Conservation (phyloP, 2,888 invertebrate species). For the Tetragonisca angustula region DNA sequence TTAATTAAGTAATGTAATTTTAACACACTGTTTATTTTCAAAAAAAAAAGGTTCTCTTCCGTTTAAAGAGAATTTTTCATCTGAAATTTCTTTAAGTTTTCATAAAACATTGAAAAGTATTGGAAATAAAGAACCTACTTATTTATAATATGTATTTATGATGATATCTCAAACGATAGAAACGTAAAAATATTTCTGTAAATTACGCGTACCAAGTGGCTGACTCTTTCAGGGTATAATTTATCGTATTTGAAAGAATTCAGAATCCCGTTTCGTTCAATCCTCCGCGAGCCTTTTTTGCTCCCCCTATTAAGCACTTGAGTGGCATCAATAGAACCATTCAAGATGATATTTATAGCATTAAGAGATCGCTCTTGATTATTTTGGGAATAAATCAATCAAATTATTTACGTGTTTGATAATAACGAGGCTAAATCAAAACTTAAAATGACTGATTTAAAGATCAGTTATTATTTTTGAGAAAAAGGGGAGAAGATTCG, state of each 20-base stretch:
- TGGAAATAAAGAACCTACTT: neutral
- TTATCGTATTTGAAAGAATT: constrained; percentile 21
- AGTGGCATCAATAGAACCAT: constrained; percentile 24
- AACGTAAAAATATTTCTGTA: constrained; percentile 10
- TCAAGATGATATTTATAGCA: constrained; percentile 17
- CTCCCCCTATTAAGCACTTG: constrained; percentile 25
- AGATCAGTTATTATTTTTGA: neutral
- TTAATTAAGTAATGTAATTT: too few relatives aligned
- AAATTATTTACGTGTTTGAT: neutral
- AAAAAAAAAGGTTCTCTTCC: too few relatives aligned
- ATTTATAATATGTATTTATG: neutral
- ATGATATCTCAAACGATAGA: neutral
- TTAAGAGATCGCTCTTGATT: constrained; percentile 31
- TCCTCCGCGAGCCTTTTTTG: constrained; percentile 1
- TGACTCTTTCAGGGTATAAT: constrained; percentile 17
- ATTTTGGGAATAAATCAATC: neutral
- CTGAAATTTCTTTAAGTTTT: neutral
- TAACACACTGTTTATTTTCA: too few relatives aligned
- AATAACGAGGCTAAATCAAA: neutral
- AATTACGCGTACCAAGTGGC: neutral
- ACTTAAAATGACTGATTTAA: neutral
- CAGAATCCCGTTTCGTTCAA: constrained; percentile 17
- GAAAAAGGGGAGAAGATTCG: neutral
- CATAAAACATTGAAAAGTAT: neutral
- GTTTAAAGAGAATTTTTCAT: neutral